phyloP scores from a whole-genome alignment of 2,888 invertebrate genomes.

The Drosophila histrio region DNA sequence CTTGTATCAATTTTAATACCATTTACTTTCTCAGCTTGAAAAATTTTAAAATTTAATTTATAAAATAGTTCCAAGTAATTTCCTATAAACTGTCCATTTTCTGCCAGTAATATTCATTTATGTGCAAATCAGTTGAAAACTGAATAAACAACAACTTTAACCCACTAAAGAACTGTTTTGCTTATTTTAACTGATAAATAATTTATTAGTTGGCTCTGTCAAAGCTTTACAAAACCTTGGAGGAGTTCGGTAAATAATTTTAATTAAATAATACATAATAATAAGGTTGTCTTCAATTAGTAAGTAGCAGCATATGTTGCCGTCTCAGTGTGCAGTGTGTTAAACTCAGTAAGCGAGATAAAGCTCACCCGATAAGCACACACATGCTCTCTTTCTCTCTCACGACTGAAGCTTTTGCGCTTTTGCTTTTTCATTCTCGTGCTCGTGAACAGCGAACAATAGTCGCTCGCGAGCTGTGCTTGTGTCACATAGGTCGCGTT shows the following conservation, averaged over 20 bases:
- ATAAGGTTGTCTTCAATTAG: neutral
- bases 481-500: conserved; percentile 24
- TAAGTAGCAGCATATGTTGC: neutral
- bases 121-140: neutral
- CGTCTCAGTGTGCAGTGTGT: neutral
- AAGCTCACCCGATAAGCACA: conserved; percentile 1
- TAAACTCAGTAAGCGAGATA: neutral
- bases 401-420: conserved; percentile 26
- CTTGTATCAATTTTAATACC: too few relatives aligned
- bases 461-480: conserved; percentile 33
- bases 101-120: neutral
- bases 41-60: too few relatives aligned
- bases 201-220: too few relatives aligned
- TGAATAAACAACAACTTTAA: neutral
- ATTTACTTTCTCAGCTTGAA: too few relatives aligned
- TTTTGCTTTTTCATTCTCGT: neutral
- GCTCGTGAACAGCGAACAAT: neutral
- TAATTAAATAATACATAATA: neutral
- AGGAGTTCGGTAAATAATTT: neutral
- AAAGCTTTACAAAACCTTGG: neutral
- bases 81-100: neutral
- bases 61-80: too few relatives aligned
- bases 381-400: neutral
- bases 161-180: neutral
- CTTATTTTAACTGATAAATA: neutral